These are phyloP conservation scores for Caenorhabditis auriculariae DNA, from an alignment of 2,888 invertebrate species.

Conservation along the genomic window DNA sequence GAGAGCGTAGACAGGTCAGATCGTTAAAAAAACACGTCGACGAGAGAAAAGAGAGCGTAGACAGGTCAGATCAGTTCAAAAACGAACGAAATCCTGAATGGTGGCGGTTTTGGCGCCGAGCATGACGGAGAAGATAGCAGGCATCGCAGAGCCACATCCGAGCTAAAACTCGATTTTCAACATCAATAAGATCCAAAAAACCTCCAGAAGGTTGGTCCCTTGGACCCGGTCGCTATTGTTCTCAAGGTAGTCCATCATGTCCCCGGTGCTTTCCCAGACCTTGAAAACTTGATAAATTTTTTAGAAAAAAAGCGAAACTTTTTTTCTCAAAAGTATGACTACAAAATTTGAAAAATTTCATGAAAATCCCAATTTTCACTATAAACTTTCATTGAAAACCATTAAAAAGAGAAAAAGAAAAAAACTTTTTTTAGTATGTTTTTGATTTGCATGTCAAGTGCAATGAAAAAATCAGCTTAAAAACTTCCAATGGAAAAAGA, in stretches of 20 bases:
- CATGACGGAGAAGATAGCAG: conserved; percentile 78
- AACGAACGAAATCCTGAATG: conserved; percentile 91
- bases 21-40: too few relatives aligned
- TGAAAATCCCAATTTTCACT: conserved; percentile 17
- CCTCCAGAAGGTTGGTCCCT: conserved; percentile 74
- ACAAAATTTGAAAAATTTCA: background rate
- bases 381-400: too few relatives aligned
- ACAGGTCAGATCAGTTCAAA: too few relatives aligned
- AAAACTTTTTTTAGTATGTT: too few relatives aligned
- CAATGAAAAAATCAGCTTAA: too few relatives aligned
- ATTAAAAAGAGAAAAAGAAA: background rate
- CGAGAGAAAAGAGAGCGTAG: too few relatives aligned
- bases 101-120: conserved; percentile 74
- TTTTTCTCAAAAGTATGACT: background rate
- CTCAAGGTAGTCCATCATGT: conserved; percentile 75
- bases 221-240: conserved; percentile 63
- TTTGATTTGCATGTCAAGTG: too few relatives aligned
- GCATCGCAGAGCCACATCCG: conserved; percentile 87
- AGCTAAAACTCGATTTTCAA: conserved; percentile 66
- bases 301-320: background rate
- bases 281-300: conserved; percentile 4
- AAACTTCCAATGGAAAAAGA: too few relatives aligned
- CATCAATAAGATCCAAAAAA: conserved; percentile 26
- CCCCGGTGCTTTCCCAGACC: conserved; percentile 86
- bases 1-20: too few relatives aligned